Evolutionary conservation across 2,797 vertebrate genomes (phyloP).

Genomic region (Melanogrammus aeglefinus): DNA sequence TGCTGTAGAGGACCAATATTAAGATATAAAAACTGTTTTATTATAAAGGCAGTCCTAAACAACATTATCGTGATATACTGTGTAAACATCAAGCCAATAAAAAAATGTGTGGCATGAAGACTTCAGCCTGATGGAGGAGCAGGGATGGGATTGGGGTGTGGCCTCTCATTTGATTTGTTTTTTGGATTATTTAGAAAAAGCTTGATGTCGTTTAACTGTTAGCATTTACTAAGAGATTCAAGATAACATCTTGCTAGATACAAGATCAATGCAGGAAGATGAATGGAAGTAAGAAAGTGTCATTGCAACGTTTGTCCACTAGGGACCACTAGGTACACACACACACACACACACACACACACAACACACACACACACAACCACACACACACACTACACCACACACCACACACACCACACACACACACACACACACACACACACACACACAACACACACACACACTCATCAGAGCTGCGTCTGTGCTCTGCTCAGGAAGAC

Average conservation of each 20-base stretch:
- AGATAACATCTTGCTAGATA: background rate
- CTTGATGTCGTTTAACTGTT: background rate
- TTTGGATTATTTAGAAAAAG: background rate
- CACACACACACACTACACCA: background rate
- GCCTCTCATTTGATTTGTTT: too few relatives aligned
- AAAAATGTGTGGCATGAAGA: too few relatives aligned
- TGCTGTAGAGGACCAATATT: too few relatives aligned
- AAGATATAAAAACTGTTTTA: too few relatives aligned
- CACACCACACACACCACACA: too few relatives aligned
- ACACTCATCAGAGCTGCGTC: slow-evolving; percentile 1
- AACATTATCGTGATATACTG: too few relatives aligned
- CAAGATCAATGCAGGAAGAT: background rate
- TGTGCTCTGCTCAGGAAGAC: slow-evolving; percentile 81
- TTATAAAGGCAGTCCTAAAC: too few relatives aligned
- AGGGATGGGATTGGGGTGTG: too few relatives aligned
- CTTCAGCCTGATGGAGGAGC: too few relatives aligned
- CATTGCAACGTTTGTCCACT: background rate
- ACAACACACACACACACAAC: slow-evolving; percentile 10
- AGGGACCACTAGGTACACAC: background rate
- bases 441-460: background rate
- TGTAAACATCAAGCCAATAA: too few relatives aligned
- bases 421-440: slow-evolving; percentile 1
- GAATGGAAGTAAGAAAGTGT: background rate
- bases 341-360: background rate
- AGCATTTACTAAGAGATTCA: background rate